These are phyloP conservation scores for Craniophora ligustri DNA, from an alignment of 2,888 invertebrate species.

Conservation along the genomic window DNA sequence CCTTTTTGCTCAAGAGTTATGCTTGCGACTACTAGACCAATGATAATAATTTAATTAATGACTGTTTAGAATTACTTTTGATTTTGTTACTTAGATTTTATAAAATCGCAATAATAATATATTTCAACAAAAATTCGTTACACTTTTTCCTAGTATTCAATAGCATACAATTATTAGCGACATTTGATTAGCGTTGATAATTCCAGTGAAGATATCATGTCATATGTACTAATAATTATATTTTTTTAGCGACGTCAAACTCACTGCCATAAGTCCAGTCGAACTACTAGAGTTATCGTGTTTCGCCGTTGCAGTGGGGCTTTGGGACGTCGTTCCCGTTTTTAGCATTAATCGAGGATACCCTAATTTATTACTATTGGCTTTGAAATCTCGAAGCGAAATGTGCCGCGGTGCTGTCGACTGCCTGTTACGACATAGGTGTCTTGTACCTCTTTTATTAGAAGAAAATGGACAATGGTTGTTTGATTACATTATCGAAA, in stretches of 20 bases:
- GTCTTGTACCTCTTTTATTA: conserved; percentile 74
- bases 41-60: too few species aligned
- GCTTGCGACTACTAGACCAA: too few species aligned
- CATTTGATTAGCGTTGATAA: too few species aligned
- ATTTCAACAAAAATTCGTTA: too few species aligned
- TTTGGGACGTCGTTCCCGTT: conserved; percentile 82
- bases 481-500: conserved; percentile 85
- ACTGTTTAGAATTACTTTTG: too few species aligned
- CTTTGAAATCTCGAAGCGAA: conserved; percentile 66
- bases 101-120: too few species aligned
- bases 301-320: conserved; percentile 76
- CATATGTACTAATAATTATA: too few species aligned
- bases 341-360: conserved; percentile 79
- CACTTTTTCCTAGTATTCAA: too few species aligned
- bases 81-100: too few species aligned
- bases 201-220: too few species aligned
- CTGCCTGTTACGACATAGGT: conserved; percentile 68
- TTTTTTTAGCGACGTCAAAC: conserved; percentile 71
- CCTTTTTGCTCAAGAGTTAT: too few species aligned
- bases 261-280: conserved; percentile 65
- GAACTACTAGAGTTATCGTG: conserved; percentile 75
- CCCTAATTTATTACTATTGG: conserved; percentile 71
- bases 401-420: conserved; percentile 77
- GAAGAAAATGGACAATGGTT: conserved; percentile 84
- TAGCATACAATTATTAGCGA: too few species aligned